phyloP scores from a whole-genome alignment of 2,113 vertebrate genomes.

The Hystrix cristata region DNA sequence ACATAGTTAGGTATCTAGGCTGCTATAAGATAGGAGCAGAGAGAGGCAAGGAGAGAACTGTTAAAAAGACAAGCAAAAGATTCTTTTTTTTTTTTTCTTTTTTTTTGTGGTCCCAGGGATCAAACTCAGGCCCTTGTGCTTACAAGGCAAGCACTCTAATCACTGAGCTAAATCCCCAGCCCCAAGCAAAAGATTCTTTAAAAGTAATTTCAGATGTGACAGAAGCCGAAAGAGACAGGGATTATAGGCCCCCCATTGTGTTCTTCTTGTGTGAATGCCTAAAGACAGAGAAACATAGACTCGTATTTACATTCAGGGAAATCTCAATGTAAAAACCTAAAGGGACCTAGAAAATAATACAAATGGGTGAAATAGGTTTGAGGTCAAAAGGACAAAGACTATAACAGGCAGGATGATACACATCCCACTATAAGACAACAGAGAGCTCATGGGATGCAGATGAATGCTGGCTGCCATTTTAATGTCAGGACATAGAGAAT shows the following conservation, averaged over 20 bases:
- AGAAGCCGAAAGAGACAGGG: neutral
- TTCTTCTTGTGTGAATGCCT: neutral
- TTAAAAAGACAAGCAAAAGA: neutral
- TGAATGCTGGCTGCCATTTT: neutral
- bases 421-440: neutral
- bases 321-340: neutral
- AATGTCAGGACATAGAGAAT: neutral
- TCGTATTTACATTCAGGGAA: neutral
- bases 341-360: neutral
- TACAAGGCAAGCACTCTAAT: too few relatives aligned
- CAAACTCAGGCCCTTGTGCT: too few relatives aligned
- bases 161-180: too few relatives aligned
- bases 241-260: neutral
- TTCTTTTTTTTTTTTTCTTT: neutral
- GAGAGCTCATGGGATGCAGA: neutral
- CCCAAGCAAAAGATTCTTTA: neutral
- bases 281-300: neutral
- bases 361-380: neutral
- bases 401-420: neutral
- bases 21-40: neutral
- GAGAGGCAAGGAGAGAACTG: neutral
- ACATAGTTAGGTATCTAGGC: neutral
- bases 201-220: neutral
- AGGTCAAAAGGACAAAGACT: neutral
- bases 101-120: too few relatives aligned